Percentiles rank a stretch among this genome's conserved stretches.
These are phyloP conservation scores for Eurytoma adleriae DNA, from an alignment of 2,888 invertebrate species.

Conservation along the genomic window DNA sequence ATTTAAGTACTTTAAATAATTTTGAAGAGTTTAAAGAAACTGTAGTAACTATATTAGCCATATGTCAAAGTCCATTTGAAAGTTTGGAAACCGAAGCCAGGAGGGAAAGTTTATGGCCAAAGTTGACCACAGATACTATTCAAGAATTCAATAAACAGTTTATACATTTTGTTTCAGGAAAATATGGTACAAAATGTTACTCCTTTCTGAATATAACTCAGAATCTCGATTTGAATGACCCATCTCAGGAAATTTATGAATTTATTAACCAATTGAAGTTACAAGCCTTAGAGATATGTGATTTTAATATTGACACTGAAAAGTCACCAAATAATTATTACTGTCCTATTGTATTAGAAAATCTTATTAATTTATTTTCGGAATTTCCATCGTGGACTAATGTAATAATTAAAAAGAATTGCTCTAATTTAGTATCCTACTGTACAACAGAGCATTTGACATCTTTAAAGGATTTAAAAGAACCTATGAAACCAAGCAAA, in stretches of 20 bases:
- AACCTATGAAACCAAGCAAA: slow-evolving; percentile 38
- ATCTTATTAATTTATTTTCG: slow-evolving; percentile 47
- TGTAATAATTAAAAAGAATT: slow-evolving; percentile 37
- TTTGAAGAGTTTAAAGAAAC: slow-evolving; percentile 45
- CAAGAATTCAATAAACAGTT: slow-evolving; percentile 49
- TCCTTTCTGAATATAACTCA: slow-evolving; percentile 40
- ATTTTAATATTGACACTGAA: slow-evolving; percentile 43
- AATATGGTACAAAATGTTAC: slow-evolving; percentile 38
- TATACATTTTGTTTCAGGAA: slow-evolving; percentile 40
- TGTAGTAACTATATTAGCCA: slow-evolving; percentile 38
- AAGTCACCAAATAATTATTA: slow-evolving; percentile 47
- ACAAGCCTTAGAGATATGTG: slow-evolving; percentile 46
- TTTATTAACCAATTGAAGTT: slow-evolving; percentile 47
- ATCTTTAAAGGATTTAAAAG: slow-evolving; percentile 15
- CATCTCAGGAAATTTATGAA: slow-evolving; percentile 36
- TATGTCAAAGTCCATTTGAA: slow-evolving; percentile 51
- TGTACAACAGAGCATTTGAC: slow-evolving; percentile 39
- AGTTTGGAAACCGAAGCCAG: slow-evolving; percentile 36
- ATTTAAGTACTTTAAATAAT: slow-evolving; percentile 47
- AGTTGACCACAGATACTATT: slow-evolving; percentile 48
- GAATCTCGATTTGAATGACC: slow-evolving; percentile 3
- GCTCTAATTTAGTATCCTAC: slow-evolving; percentile 29
- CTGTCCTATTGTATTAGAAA: slow-evolving; percentile 48
- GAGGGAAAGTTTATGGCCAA: slow-evolving; percentile 37
- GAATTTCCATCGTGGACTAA: slow-evolving; percentile 56